phyloP scores from a whole-genome alignment of 2,888 invertebrate species.

The Hydriomena furcata region DNA sequence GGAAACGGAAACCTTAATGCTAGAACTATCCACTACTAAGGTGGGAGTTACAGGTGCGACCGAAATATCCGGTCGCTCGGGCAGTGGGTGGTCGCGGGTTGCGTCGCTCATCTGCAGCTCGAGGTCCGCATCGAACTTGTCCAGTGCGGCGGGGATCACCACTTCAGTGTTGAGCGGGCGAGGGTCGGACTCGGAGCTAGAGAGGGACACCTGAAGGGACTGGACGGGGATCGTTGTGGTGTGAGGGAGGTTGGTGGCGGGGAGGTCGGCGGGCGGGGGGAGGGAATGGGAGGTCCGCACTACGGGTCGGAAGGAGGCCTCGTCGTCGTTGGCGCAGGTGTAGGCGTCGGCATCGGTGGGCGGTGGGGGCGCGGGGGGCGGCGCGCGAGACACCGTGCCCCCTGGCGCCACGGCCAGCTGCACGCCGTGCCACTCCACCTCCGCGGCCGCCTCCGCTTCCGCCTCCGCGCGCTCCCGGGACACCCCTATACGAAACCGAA shows the following conservation, averaged over 20 bases:
- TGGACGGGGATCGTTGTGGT: slow-evolving; percentile 70
- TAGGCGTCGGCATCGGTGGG: slow-evolving; percentile 69
- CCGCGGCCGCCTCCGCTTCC: slow-evolving; percentile 65
- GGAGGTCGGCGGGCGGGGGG: slow-evolving; percentile 51
- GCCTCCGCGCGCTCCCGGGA: slow-evolving; percentile 45
- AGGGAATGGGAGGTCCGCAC: slow-evolving; percentile 78
- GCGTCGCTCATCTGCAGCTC: slow-evolving; percentile 43
- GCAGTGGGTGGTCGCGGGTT: slow-evolving; percentile 36
- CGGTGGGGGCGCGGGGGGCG: slow-evolving; percentile 58
- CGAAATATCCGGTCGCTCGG: slow-evolving; percentile 63
- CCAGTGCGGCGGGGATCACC: slow-evolving; percentile 45
- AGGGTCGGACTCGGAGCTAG: slow-evolving; percentile 24
- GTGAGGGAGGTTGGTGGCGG: slow-evolving; percentile 59
- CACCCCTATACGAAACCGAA: slow-evolving; percentile 92
- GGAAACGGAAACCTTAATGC: slow-evolving; percentile 29
- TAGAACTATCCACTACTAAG: slow-evolving; percentile 62
- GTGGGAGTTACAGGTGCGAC: slow-evolving; percentile 67
- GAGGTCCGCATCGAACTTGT: slow-evolving; percentile 29
- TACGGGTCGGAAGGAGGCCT: slow-evolving; percentile 87
- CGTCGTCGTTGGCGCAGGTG: slow-evolving; percentile 84
- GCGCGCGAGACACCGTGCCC: slow-evolving; percentile 78
- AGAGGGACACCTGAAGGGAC: slow-evolving; percentile 30
- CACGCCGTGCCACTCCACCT: slow-evolving; percentile 76
- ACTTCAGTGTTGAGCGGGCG: slow-evolving; percentile 38
- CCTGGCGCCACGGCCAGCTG: slow-evolving; percentile 85